Base-by-base conservation (phyloP, 2,888 invertebrate genomes). In the Cabera pusaria region DNA sequence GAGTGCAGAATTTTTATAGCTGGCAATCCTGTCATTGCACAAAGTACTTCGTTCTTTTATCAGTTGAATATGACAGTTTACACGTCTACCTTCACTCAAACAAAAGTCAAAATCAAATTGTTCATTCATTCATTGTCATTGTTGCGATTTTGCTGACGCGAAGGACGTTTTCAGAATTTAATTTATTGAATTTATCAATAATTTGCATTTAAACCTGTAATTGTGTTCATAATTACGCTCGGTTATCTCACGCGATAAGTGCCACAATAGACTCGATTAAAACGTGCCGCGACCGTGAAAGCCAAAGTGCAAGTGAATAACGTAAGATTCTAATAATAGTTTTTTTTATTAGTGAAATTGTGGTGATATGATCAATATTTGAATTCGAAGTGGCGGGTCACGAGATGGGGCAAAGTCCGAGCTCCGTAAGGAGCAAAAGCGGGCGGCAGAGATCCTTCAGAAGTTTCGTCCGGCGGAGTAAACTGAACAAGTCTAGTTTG, bases 361-460 rank as follows among this genome's bases (percentile, higher is more conserved):
- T 12, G 50, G 52, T 71, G 64, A 64, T 66, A 72, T 76, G 75
- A 65, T 74, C 62, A 56, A 66, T 62, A 62, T 47, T 42, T 64
- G 59, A 59, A 56, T 62, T 59, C 62, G 66, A 76, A 75, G 77
- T 79, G 71, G 72, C 69, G 69, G 66, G 69, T 50, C 59, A 52
- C 62, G 65, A 65, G 53, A 88, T 88, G 87, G 87, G 88, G 68
- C 87, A 87, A 69, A 80, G 77, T 82, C 74, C 86, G 61, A 87
- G 88, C 69, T 87, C 87, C 52, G 69, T 82, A 46, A 60, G 84
- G 63, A 75, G 79, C 65, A 81, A 76, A 50, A 72, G 77, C 46
- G 72, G 82, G 33, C 72, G 83, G 21, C 66, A 75, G 48, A 68
- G 72, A 49, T 88, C 89, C 10, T 83, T 89, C 47, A 72, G 88